Base-by-base conservation (phyloP, 2,113 vertebrate genomes). In the Percopsis transmontana region DNA sequence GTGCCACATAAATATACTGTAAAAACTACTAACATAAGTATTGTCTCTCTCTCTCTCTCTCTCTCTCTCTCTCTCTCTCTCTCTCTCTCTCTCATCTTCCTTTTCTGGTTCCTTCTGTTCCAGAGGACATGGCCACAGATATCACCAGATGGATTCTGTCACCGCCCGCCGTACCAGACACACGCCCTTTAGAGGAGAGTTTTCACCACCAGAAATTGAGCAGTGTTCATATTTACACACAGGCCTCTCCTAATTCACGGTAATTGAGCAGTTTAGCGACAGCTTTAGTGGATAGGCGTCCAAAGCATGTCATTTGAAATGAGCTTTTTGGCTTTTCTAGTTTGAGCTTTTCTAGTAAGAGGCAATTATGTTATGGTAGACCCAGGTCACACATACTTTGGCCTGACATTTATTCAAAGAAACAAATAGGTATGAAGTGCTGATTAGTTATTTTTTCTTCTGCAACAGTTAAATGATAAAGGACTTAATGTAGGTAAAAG, bases 191-290 rank as follows among this genome's bases (percentile, higher is more conserved):
- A 66, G 74, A 85, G 81, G 66, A 61, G 68, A 81, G 81, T 63
- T 77, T 66, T 82, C 77, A 51, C 84, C 84, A 85, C 89, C 80
- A 88, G 68, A 87, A 87, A 88, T 86, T 85, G 82, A 90, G 88
- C 53, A 62, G 83, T 87, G 85, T 84, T 83, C 83, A 77, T 77
- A 80, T 89, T 88, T 80, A 86, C 77, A 80, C 82, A 82, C 84
- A 83, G 80, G 23, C 71, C 76, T 76, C 84, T 86, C 87, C 64
- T 91, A 90, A 88, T 81, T 91, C 86, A 91, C 81, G 54, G 66
- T 91, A 91, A 91, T 33, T 89, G 85, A 90, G 84, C 87, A 63
- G 74, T 68, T 86, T 71, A 65, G 64, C 70, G 89, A 88, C 89
- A 90, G 86, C 74, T 91, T 91, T 87, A 89, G 81, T 77, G 84